Evolutionary conservation across 2,888 invertebrate species (phyloP).

Genomic region (Synanthedon tipuliformis): DNA sequence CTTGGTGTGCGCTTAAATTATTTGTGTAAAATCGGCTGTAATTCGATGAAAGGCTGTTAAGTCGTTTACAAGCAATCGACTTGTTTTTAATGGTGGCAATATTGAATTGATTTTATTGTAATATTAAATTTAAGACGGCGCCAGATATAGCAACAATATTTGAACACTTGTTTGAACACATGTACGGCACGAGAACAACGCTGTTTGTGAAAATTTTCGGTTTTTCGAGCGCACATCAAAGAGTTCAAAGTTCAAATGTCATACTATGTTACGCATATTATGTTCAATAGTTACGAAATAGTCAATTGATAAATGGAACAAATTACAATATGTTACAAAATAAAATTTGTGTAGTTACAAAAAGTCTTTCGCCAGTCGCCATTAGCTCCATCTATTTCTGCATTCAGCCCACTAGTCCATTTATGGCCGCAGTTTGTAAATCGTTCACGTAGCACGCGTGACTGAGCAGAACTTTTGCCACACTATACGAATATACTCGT

Average conservation of each 20-base stretch:
- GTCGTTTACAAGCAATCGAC: conserved; percentile 13
- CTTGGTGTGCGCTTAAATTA: conserved; percentile 15
- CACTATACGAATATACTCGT: background rate
- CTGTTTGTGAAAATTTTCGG: too few species aligned
- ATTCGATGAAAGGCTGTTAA: conserved; percentile 35
- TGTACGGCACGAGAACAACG: too few species aligned
- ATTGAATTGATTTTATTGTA: background rate
- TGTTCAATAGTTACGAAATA: too few species aligned
- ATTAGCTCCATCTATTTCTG: background rate
- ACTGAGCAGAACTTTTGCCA: conserved; percentile 4
- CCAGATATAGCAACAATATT: too few species aligned
- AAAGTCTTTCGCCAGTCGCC: background rate
- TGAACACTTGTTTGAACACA: too few species aligned
- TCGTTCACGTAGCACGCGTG: conserved; percentile 12
- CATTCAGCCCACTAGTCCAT: conserved; percentile 10
- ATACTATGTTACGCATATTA: too few species aligned
- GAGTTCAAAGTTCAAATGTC: too few species aligned
- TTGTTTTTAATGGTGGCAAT: conserved; percentile 16
- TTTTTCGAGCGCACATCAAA: too few species aligned
- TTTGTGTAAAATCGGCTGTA: conserved; percentile 27
- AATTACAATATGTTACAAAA: background rate
- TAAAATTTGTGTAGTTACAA: background rate
- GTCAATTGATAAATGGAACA: too few species aligned
- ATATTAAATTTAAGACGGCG: too few species aligned
- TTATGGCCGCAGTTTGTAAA: conserved; percentile 7